Base-by-base conservation (phyloP, 2,113 vertebrate genomes). In the Deroptyus accipitrinus region DNA sequence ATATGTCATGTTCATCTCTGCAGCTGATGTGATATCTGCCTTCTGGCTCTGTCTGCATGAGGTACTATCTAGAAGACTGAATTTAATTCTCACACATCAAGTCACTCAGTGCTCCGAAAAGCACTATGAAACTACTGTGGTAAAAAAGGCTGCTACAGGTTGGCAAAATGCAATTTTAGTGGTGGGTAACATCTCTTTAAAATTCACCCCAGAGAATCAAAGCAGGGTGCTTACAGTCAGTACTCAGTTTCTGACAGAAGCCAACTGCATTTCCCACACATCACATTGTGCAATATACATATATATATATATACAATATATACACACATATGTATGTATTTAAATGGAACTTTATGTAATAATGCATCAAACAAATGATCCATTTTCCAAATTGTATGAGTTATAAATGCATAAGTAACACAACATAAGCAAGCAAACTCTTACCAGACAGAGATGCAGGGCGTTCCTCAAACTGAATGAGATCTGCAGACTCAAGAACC, bases 391-490 rank as follows among this genome's bases (percentile, higher is more conserved):
- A 12, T 2, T 23, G 6, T 28, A 20, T 1, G 2, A 51, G 18
- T 51, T 39, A 16, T 4, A 35, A 55, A 55, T 30, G 33, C 13
- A 2, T 31, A 67, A 49, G 11, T 22, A 68, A 39, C 7, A 88
- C 14, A 68, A 12, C 2, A 31, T 0, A 70, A 15, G 27, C 28
- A 80, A 39, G 35, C 8, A 61, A 39, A 55, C 6, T 55, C 97
- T 97, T 95, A 98, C 98, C 98, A 39, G 97, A 86, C 49, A 96
- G 91, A 63, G 96, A 84, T 11, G 90, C 84, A 14, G 95, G 96
- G 49, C 70, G 98, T 62, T 99, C 98, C 96, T 99, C 99, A 92
- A 99, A 99, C 94, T 97, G 98, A 79, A 99, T 99, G 96, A 99
- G 98, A 95, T 99, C 99, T 5, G 95, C 86, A 54, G 98, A 97